Evolutionary conservation across 1,140 invertebrate species (phyloP).

Genomic region (Drosophila varians): DNA sequence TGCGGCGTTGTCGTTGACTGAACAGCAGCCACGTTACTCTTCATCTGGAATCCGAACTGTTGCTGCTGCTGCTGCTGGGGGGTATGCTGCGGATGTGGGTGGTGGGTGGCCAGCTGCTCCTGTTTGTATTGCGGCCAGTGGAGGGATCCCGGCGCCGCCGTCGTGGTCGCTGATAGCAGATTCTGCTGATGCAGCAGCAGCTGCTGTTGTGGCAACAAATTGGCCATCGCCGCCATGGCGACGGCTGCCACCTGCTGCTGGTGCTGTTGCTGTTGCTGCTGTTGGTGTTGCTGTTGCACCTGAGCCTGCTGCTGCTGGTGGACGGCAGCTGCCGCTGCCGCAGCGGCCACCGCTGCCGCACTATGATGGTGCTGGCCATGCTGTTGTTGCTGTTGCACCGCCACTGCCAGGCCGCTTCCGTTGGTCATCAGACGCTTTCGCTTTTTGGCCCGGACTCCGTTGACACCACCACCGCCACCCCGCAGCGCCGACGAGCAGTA

Average conservation of each 20-base stretch:
- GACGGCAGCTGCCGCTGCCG: conserved; percentile 63
- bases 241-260: conserved; percentile 81
- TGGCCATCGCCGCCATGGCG: conserved; percentile 81
- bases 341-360: conserved; percentile 60
- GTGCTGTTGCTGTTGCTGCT: conserved; percentile 75
- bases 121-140: conserved; percentile 79
- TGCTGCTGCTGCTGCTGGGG: conserved; percentile 60
- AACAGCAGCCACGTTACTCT: conserved; percentile 68
- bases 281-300: conserved; percentile 70
- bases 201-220: conserved; percentile 81
- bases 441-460: conserved; percentile 85
- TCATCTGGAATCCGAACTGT: conserved; percentile 71
- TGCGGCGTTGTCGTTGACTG: conserved; percentile 76
- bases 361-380: conserved; percentile 65
- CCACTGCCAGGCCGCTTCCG: conserved; percentile 62
- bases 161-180: conserved; percentile 61
- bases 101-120: conserved; percentile 51
- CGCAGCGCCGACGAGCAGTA: conserved; percentile 87
- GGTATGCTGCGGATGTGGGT: conserved; percentile 53
- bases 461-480: conserved; percentile 52
- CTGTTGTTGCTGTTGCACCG: conserved; percentile 66
- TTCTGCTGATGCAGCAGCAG: conserved; percentile 80
- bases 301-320: conserved; percentile 64
- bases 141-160: conserved; percentile 58
- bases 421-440: conserved; percentile 87